Conservation (phyloP, 2,113 vertebrate species). For the Myrmecobius fasciatus region DNA sequence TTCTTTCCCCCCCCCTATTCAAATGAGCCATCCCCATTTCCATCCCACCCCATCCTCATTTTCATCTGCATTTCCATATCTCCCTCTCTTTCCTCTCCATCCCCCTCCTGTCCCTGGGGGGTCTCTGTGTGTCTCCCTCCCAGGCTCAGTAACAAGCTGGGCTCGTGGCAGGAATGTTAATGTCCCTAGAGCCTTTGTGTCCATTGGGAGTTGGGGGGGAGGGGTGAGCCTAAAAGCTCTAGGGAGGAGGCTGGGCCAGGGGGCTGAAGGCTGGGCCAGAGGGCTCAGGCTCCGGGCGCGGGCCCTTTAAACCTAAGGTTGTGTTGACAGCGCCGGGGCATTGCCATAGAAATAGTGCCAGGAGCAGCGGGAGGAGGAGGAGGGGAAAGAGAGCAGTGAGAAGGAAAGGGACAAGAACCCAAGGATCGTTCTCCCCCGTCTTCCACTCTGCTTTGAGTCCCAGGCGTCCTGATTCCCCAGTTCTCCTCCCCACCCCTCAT, state of each 20-base stretch:
- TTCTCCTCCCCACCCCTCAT: background rate
- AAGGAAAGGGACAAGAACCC: slow-evolving; percentile 41
- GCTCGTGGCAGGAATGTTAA: slow-evolving; percentile 77
- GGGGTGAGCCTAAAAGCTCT: too few relatives aligned
- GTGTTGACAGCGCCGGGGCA: slow-evolving; percentile 67
- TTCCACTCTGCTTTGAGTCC: background rate
- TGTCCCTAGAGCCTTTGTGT: slow-evolving; percentile 74
- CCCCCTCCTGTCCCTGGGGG: slow-evolving; percentile 76
- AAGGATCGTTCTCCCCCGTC: background rate
- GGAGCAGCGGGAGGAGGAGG: slow-evolving; percentile 33
- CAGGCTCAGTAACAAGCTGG: slow-evolving; percentile 73
- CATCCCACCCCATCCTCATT: slow-evolving; percentile 8
- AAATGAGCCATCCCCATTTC: background rate
- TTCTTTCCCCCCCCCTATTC: background rate
- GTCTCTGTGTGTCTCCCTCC: slow-evolving; percentile 34
- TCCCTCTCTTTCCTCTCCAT: slow-evolving; percentile 47
- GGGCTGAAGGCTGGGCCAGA: slow-evolving; percentile 44
- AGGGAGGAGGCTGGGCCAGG: background rate
- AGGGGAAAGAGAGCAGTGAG: slow-evolving; percentile 20
- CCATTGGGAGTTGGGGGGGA: slow-evolving; percentile 14
- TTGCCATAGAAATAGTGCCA: slow-evolving; percentile 60
- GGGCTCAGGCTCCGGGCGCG: slow-evolving; percentile 67
- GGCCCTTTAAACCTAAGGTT: slow-evolving; percentile 72
- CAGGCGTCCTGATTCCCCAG: background rate
- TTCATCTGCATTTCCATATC: slow-evolving; percentile 33